These are phyloP conservation scores for Acleris holmiana DNA, from an alignment of 2,888 invertebrate species.

Conservation along the genomic window DNA sequence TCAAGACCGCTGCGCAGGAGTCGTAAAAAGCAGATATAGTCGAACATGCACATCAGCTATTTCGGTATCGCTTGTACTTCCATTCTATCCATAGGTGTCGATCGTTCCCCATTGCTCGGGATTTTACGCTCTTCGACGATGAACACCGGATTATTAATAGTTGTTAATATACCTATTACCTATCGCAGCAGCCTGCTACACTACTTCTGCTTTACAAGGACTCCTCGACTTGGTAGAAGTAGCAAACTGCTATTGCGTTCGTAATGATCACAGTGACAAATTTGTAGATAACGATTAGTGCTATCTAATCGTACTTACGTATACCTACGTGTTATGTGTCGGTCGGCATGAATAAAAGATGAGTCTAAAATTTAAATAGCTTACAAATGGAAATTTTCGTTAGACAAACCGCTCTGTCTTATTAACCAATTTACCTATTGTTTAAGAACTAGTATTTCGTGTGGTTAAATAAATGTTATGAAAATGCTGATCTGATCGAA, in stretches of 20 bases:
- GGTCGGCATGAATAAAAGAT: slow-evolving; percentile 23
- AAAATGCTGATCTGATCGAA: slow-evolving; percentile 20
- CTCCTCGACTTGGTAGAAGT: neutral
- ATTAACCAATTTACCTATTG: neutral
- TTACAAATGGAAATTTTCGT: neutral
- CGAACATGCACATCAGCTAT: slow-evolving; percentile 70
- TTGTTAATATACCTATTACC: slow-evolving; percentile 17
- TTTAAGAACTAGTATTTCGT: neutral
- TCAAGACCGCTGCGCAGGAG: slow-evolving; percentile 62
- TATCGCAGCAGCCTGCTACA: too few species aligned
- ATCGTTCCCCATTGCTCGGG: slow-evolving; percentile 37
- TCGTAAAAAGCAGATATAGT: slow-evolving; percentile 76
- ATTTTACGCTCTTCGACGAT: slow-evolving; percentile 28
- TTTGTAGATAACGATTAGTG: slow-evolving; percentile 45
- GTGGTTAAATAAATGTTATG: slow-evolving; percentile 7
- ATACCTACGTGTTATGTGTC: slow-evolving; percentile 25
- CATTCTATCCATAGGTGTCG: slow-evolving; percentile 52
- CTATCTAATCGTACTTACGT: slow-evolving; percentile 37
- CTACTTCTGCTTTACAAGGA: too few species aligned
- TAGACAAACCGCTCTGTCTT: neutral
- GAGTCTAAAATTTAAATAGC: slow-evolving; percentile 19
- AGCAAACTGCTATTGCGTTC: slow-evolving; percentile 22
- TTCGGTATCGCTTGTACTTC: slow-evolving; percentile 64
- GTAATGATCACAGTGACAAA: slow-evolving; percentile 42
- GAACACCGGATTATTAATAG: slow-evolving; percentile 32